phyloP scores from a whole-genome alignment of 2,113 vertebrate species.

The Cynoglossus semilaevis region DNA sequence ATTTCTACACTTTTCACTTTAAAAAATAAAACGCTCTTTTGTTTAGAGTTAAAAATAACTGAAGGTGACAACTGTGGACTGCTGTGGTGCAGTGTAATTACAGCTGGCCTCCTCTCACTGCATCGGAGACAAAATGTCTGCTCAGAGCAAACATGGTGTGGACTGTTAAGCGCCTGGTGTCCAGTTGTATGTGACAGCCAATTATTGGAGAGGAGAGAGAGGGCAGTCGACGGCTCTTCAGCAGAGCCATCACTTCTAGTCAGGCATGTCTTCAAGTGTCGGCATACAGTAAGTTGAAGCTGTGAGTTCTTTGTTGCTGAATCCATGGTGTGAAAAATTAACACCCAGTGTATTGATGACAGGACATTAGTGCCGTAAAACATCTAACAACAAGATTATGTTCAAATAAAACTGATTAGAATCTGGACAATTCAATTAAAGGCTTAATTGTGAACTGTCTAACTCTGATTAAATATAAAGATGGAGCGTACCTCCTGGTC shows the following conservation, averaged over 20 bases:
- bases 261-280: constrained; percentile 35
- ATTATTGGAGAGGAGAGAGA: constrained; percentile 15
- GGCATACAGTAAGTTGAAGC: constrained; percentile 16
- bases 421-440: too few relatives aligned
- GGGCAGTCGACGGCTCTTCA: constrained; percentile 2
- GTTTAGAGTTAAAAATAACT: too few relatives aligned
- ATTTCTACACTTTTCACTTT: too few relatives aligned
- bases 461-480: too few relatives aligned
- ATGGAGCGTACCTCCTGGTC: constrained; percentile 81
- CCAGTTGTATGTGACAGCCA: constrained; percentile 17
- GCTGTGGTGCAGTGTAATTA: neutral
- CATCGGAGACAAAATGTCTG: neutral
- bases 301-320: neutral
- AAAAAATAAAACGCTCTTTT: too few relatives aligned
- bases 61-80: too few relatives aligned
- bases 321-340: neutral
- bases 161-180: constrained; percentile 36
- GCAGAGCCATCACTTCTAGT: constrained; percentile 23
- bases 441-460: too few relatives aligned
- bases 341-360: neutral
- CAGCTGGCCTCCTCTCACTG: neutral
- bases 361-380: too few relatives aligned
- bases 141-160: constrained; percentile 18
- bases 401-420: too few relatives aligned
- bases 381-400: too few relatives aligned